Evolutionary conservation across 2,797 vertebrate species (phyloP).

Genomic region (Perodicticus potto): DNA sequence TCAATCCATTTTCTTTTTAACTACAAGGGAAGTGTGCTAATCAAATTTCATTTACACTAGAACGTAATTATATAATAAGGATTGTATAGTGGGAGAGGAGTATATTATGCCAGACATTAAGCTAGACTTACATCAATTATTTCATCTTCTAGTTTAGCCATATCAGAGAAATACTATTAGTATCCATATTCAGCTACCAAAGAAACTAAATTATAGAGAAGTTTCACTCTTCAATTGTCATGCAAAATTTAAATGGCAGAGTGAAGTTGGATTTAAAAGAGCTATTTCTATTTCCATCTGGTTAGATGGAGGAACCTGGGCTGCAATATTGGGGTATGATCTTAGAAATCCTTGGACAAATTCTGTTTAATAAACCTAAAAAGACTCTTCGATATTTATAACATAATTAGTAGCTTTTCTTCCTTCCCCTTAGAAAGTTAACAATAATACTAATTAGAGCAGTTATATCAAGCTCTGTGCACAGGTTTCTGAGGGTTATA

Average conservation of each 20-base stretch:
- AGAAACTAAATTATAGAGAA: neutral
- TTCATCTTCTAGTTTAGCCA: neutral
- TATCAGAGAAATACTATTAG: neutral
- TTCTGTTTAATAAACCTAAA: neutral
- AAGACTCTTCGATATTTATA: neutral
- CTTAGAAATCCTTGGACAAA: neutral
- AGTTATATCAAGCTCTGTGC: neutral
- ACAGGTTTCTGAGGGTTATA: neutral
- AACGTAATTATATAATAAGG: neutral
- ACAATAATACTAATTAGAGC: neutral
- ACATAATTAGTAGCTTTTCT: neutral
- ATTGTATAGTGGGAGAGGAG: neutral
- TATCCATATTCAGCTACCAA: neutral
- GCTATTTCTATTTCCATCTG: neutral
- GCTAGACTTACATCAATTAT: neutral
- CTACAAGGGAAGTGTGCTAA: neutral
- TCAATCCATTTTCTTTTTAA: conserved; percentile 8
- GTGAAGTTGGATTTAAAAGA: neutral
- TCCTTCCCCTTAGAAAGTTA: neutral
- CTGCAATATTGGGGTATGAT: neutral
- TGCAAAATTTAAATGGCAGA: neutral
- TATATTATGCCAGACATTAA: neutral
- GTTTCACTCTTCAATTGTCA: neutral
- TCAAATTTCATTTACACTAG: neutral
- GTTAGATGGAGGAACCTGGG: neutral